Percentiles rank a stretch among this genome's conserved stretches.
These are phyloP conservation scores for Thermophis baileyi DNA, from an alignment of 2,113 vertebrate genomes.

Conservation along the genomic window DNA sequence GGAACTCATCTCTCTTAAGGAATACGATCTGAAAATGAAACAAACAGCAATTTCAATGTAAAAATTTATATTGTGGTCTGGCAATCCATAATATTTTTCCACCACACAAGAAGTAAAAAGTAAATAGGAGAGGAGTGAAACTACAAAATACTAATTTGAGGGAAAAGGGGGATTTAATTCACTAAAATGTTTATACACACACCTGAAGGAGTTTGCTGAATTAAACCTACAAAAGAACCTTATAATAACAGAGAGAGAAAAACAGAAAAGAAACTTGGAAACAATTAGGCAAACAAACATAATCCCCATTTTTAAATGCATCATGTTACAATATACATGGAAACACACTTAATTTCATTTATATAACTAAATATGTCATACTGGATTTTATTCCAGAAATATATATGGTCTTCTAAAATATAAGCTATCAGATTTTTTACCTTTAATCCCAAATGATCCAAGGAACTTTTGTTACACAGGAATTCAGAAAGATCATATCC, in stretches of 20 bases:
- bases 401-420: not conserved
- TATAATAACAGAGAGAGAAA: constrained; percentile 60
- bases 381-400: not conserved
- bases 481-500: not conserved
- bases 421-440: not conserved
- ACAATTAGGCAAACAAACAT: constrained; percentile 43
- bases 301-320: not conserved
- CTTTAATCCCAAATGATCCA: not conserved
- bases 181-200: constrained; percentile 86
- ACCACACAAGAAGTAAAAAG: constrained; percentile 52
- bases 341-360: not conserved
- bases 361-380: not conserved
- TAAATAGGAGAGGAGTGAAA: constrained; percentile 40
- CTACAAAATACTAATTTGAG: not conserved
- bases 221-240: constrained; percentile 78
- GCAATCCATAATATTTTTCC: constrained; percentile 55
- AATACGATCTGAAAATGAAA: constrained; percentile 41
- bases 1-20: not conserved
- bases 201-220: constrained; percentile 86
- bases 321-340: not conserved
- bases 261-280: constrained; percentile 41
- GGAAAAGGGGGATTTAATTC: constrained; percentile 67
- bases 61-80: constrained; percentile 52
- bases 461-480: not conserved
- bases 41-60: constrained; percentile 36